Conservation (phyloP, 2,888 invertebrate species). For the Drosophila rellima region DNA sequence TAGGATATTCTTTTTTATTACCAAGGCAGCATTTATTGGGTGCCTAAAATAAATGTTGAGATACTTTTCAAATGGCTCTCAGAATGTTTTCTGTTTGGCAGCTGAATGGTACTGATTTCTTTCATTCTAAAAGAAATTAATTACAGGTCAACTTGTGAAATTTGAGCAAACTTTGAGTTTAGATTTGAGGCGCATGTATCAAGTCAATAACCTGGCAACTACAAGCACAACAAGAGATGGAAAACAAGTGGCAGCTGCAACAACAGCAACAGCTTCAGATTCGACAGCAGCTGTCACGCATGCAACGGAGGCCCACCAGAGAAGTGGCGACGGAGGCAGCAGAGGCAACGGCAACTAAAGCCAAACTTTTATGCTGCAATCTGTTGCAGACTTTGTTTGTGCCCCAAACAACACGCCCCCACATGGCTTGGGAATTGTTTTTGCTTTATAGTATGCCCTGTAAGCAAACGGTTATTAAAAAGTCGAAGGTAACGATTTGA, state of each 20-base stretch:
- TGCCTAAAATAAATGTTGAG: conserved; percentile 4
- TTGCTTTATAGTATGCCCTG: conserved; percentile 37
- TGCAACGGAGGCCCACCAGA: conserved; percentile 22
- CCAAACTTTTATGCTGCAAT: conserved; percentile 67
- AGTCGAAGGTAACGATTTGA: background rate
- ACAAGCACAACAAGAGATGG: conserved; percentile 18
- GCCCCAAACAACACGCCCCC: conserved; percentile 21
- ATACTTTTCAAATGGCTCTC: background rate
- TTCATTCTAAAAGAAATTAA: background rate
- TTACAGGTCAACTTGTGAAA: conserved; percentile 17
- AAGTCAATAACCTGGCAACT: conserved; percentile 62
- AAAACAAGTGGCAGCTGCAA: conserved; percentile 13
- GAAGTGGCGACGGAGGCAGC: conserved; percentile 1
- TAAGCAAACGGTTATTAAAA: background rate
- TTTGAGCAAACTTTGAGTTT: conserved; percentile 24
- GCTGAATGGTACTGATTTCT: background rate
- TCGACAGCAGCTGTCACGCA: conserved; percentile 60
- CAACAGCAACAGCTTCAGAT: conserved; percentile 22
- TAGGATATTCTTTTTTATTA: conserved; percentile 2
- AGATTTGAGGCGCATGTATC: background rate
- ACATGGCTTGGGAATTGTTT: conserved; percentile 35
- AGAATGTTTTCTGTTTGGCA: background rate
- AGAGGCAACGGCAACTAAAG: conserved; percentile 12
- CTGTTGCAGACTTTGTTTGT: conserved; percentile 66
- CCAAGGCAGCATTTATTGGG: conserved; percentile 2